A percentile compares a stretch with the other conserved stretches of the same genome.
These are phyloP conservation scores for Formica aserva DNA, from an alignment of 2,888 invertebrate genomes.

Conservation along the genomic window DNA sequence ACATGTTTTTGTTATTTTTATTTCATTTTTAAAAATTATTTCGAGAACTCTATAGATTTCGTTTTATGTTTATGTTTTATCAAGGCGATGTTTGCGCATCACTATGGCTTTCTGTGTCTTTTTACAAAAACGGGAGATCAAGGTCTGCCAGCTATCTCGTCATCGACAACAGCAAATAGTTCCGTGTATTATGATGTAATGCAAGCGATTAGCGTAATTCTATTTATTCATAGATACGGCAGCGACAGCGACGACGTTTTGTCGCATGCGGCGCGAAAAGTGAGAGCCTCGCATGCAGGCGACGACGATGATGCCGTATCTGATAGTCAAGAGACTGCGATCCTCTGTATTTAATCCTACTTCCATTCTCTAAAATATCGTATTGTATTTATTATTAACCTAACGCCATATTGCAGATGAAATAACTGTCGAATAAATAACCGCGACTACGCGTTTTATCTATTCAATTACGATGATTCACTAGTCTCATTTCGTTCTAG, in stretches of 20 bases:
- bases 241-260: conserved; percentile 48
- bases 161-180: conserved; percentile 71
- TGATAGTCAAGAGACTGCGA: not conserved
- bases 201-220: conserved; percentile 75
- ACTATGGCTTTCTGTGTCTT: not conserved
- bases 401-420: not conserved
- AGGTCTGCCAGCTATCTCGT: conserved; percentile 77
- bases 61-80: not conserved
- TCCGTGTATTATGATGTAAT: conserved; percentile 81
- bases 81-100: not conserved
- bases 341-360: not conserved
- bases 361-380: not conserved
- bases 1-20: not conserved
- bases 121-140: conserved; percentile 58
- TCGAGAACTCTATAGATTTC: not conserved
- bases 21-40: not conserved
- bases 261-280: conserved; percentile 21
- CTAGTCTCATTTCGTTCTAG: not conserved
- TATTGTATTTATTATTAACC: not conserved
- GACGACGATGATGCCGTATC: not conserved
- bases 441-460: not conserved
- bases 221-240: conserved; percentile 73
- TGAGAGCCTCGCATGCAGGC: not conserved
- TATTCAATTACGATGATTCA: not conserved
- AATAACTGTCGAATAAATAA: not conserved